Base-by-base conservation (phyloP, 2,888 invertebrate genomes). In the Rhogogaster chlorosoma region DNA sequence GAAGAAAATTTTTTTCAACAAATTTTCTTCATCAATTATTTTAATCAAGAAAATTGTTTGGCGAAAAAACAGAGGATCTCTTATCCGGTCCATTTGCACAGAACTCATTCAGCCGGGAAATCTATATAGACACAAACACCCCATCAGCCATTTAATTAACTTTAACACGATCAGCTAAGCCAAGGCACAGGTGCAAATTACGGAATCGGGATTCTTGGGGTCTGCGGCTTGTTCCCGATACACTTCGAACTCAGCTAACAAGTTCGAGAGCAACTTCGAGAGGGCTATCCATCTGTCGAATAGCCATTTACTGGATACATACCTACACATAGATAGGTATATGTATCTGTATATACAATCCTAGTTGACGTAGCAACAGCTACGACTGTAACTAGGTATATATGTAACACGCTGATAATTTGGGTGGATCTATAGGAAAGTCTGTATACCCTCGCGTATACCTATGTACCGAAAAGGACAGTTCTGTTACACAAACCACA, bases 241-340 rank as follows among this genome's bases (percentile, higher is more conserved):
- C 38, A 80, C 80, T 80, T 80, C 80, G 80, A 80, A 80, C 80
- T 61, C 80, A n/a, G 61, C 57, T 80, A 80, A 80, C 80, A 61
- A 80, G 80, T 80, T 80, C 36, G 36, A 42, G 45, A 26, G 6
- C 9, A 77, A 77, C 80, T 80, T 80, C 26, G 80, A 22, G n/a
- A 80, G 80, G 22, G 61, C 32, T 38, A 38, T 78, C 61, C 57
- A 18, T 45, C 38, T 36, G 80, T 80, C 57, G 36, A 42, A 26
- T 61, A 36, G 61, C 22, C 61, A 78, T 78, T 32, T 78, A 57
- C 53, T 42, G 26, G 7, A 42, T 36, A 15, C 22, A 42, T 70
- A 70, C n/a, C n/a, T 32, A 9, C 22, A 53, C 53, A 32, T 9
- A 49, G 15, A 5, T 53, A 9, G 2, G 10, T 73, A 73, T 22